These are phyloP conservation scores for Emydocephalus ijimae DNA, from an alignment of 2,113 vertebrate genomes.

Conservation along the genomic window DNA sequence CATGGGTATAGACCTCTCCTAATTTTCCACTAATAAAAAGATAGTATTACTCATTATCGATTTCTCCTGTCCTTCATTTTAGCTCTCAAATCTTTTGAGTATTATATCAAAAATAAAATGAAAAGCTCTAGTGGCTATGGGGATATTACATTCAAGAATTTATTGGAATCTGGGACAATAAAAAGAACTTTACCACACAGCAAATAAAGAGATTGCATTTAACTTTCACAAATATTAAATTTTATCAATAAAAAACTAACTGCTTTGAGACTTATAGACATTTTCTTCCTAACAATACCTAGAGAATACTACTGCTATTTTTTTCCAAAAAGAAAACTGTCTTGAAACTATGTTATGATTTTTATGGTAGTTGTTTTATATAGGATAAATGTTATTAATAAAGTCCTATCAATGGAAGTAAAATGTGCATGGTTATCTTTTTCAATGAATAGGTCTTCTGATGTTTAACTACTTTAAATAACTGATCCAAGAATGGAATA, in stretches of 20 bases:
- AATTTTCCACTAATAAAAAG: background rate
- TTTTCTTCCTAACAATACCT: slow-evolving; percentile 56
- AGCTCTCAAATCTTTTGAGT: slow-evolving; percentile 26
- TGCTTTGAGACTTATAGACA: slow-evolving; percentile 32
- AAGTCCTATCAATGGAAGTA: background rate
- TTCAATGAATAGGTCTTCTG: background rate
- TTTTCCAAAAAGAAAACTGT: slow-evolving; percentile 33
- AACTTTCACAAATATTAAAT: slow-evolving; percentile 62
- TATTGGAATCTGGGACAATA: slow-evolving; percentile 45
- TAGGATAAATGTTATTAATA: background rate
- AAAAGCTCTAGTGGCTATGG: slow-evolving; percentile 16
- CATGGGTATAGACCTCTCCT: background rate
- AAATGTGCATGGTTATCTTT: background rate
- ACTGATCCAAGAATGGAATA: background rate
- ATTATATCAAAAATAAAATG: background rate
- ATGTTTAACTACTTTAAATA: background rate
- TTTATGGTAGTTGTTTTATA: background rate
- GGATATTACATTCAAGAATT: slow-evolving; percentile 46
- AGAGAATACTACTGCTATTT: slow-evolving; percentile 56
- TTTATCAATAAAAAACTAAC: slow-evolving; percentile 61
- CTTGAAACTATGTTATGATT: slow-evolving; percentile 53
- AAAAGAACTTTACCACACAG: slow-evolving; percentile 38
- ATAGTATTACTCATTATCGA: slow-evolving; percentile 21
- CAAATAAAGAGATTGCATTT: slow-evolving; percentile 37
- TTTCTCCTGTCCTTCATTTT: background rate